Conservation (phyloP, 2,888 invertebrate species). For the Sinelater perroti region DNA sequence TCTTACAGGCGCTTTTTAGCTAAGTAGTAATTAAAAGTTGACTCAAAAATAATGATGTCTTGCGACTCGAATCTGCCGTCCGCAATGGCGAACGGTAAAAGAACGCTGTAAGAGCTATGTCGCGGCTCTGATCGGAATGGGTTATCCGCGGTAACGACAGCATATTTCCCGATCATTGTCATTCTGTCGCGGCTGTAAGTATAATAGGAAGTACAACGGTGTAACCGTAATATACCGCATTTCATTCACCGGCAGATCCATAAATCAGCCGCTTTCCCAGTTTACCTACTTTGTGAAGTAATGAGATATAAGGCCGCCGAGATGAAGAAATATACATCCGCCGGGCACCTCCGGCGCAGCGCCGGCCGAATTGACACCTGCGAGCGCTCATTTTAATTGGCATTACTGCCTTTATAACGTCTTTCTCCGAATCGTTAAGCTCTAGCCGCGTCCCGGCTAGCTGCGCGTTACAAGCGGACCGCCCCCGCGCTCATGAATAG, state of each 20-base stretch:
- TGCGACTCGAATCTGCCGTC: too few relatives aligned
- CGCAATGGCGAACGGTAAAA: too few relatives aligned
- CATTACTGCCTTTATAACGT: conserved; percentile 27
- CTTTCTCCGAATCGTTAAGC: conserved; percentile 32
- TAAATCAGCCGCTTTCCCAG: conserved; percentile 20
- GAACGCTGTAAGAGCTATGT: too few relatives aligned
- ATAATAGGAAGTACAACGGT: conserved; percentile 14
- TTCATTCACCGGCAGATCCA: conserved; percentile 13
- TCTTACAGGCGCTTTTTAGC: too few relatives aligned
- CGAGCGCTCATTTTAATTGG: conserved; percentile 27
- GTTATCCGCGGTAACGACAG: conserved; percentile 3
- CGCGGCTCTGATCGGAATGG: not conserved
- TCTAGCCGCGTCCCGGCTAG: conserved; percentile 30
- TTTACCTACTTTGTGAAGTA: conserved; percentile 19
- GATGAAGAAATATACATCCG: conserved; percentile 7
- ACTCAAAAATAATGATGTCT: too few relatives aligned
- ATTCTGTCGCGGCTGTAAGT: conserved; percentile 4
- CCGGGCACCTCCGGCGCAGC: conserved; percentile 1
- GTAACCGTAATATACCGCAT: conserved; percentile 19
- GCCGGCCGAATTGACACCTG: conserved; percentile 30
- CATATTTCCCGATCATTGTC: conserved; percentile 15
- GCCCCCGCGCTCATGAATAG: conserved; percentile 57
- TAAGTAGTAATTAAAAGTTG: too few relatives aligned
- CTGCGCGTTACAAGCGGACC: conserved; percentile 36
- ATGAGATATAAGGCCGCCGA: conserved; percentile 21